These are phyloP conservation scores for Sinocyclocheilus grahami DNA, from an alignment of 2,113 vertebrate genomes.

Conservation along the genomic window DNA sequence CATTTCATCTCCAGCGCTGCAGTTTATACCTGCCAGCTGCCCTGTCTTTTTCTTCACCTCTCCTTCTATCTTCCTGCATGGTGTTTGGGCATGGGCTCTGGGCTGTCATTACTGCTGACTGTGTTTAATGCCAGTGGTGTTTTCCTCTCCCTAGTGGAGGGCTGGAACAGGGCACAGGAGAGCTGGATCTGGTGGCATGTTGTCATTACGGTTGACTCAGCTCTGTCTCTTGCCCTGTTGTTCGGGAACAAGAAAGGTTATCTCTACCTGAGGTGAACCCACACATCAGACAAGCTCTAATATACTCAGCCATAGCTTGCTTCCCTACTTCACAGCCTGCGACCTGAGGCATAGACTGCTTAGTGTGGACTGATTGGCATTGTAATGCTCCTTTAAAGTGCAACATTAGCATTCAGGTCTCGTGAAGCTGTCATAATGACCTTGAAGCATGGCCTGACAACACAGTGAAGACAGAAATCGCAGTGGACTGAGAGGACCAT, in stretches of 20 bases:
- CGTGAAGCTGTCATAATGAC: slow-evolving; percentile 42
- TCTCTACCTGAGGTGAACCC: slow-evolving; percentile 39
- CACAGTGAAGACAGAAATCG: slow-evolving; percentile 26
- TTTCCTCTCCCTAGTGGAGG: slow-evolving; percentile 29
- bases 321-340: slow-evolving; percentile 26
- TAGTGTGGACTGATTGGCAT: slow-evolving; percentile 13
- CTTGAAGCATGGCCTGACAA: slow-evolving; percentile 40
- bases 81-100: slow-evolving; percentile 15
- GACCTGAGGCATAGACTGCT: neutral
- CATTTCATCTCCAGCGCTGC: slow-evolving; percentile 20
- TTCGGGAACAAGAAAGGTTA: slow-evolving; percentile 9
- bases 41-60: neutral
- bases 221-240: slow-evolving; percentile 2
- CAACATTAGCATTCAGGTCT: slow-evolving; percentile 48
- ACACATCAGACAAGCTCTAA: slow-evolving; percentile 23
- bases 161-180: slow-evolving; percentile 5
- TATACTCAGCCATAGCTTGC: slow-evolving; percentile 25
- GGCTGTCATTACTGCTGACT: slow-evolving; percentile 39
- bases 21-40: slow-evolving; percentile 21
- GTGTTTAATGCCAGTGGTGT: slow-evolving; percentile 33
- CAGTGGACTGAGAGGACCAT: slow-evolving; percentile 14
- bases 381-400: slow-evolving; percentile 39
- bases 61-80: neutral
- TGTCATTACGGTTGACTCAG: slow-evolving; percentile 40
- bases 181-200: slow-evolving; percentile 23